Evolutionary conservation across 2,113 vertebrate species (phyloP).

Genomic region (Ciconia boyciana): DNA sequence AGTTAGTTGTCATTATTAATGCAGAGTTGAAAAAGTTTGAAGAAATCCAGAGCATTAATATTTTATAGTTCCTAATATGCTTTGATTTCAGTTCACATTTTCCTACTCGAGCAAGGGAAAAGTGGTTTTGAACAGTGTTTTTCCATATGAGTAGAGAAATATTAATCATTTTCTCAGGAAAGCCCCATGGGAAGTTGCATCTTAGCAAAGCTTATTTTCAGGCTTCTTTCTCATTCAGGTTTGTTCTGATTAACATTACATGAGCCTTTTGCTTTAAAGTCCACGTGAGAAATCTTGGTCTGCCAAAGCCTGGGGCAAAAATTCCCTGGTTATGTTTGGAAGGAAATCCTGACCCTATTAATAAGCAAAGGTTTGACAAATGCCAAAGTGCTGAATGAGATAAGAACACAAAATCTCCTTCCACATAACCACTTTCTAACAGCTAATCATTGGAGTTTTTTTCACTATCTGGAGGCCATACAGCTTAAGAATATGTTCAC

Average conservation of each 20-base stretch:
- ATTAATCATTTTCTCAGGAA: neutral
- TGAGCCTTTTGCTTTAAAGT: neutral
- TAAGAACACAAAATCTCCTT: neutral
- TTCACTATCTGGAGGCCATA: neutral
- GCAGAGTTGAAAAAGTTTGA: neutral
- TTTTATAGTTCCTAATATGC: neutral
- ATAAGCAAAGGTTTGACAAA: neutral
- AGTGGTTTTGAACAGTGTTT: conserved; percentile 6
- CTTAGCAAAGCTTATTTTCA: neutral
- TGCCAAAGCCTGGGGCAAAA: neutral
- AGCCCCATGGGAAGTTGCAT: neutral
- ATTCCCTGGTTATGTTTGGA: neutral
- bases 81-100: neutral
- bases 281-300: neutral
- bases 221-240: neutral
- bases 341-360: neutral
- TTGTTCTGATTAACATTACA: conserved; percentile 1
- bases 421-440: neutral
- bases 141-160: neutral
- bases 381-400: neutral
- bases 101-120: neutral
- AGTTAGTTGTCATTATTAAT: conserved; percentile 39
- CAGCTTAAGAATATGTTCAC: neutral
- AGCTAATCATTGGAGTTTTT: neutral
- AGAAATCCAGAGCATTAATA: conserved; percentile 16